Base-by-base conservation (phyloP, 2,797 vertebrate species). In the Synanceia verrucosa region DNA sequence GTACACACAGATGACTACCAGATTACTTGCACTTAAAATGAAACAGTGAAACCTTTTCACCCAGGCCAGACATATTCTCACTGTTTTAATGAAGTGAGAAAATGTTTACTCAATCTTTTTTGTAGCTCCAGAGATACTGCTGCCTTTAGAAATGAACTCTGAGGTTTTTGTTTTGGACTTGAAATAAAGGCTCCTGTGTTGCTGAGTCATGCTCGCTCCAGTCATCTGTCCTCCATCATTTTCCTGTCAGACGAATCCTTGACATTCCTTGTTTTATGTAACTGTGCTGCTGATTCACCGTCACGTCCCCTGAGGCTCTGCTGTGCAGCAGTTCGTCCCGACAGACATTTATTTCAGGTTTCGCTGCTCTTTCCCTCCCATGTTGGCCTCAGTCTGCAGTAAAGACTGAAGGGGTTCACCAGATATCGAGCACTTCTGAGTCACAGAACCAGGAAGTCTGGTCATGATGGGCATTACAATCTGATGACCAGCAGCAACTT, bases 261-360 rank as follows among this genome's bases (percentile, higher is more conserved):
- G 16, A 56, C 69, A 28, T 48, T 48, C 69, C 46, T 68, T 31
- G 19, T 57, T 37, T 36, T 44, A 59, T 52, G 7, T n/a, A 41
- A 51, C 5, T 28, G 51, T n/a, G 1, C 19, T 34, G 24, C 64
- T 28, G 48, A 77, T 41, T 63, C 53, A 46, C 9, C 18, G 58
- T 36, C 18, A 7, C 7, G 19, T 3, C 34, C n/a, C 73, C 64
- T 3, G 4, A 37, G 59, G 73, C 53, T 6, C 14, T 2, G 6
- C 46, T 37, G 21, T 3, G 2, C 51, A 37, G 60, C 51, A 16
- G 8, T 50, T 39, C 6, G 21, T 34, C 18, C 21, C 4, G 12
- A 52, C 24, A 23, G n/a, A 6, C 3, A 0, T 2, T 23, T 9
- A 6, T n/a, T 51, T 63, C 14, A 19, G 1, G 5, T 29, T 28